Percentiles rank a stretch among this genome's conserved stretches.
phyloP scores from a whole-genome alignment of 2,888 invertebrate species.

The Noctua pronuba region DNA sequence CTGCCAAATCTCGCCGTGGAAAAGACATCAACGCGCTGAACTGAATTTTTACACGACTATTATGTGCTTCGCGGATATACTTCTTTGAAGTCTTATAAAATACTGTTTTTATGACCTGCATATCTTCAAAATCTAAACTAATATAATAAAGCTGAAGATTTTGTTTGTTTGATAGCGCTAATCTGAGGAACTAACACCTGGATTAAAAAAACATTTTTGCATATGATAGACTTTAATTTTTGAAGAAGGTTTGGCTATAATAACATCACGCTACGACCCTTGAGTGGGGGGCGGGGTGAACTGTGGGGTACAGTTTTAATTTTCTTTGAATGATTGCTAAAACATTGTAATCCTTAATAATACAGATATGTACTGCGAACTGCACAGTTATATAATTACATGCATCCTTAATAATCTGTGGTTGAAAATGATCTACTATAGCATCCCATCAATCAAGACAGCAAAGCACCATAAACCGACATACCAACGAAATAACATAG shows the following conservation, averaged over 20 bases:
- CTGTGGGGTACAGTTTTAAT: not conserved
- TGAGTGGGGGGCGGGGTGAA: not conserved
- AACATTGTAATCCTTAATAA: not conserved
- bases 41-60: not conserved
- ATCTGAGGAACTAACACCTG: not conserved
- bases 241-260: not conserved
- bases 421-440: not conserved
- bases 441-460: not conserved
- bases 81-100: slow-evolving; percentile 15
- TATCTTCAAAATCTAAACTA: not conserved
- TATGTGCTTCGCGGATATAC: not conserved
- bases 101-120: not conserved
- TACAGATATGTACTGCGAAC: not conserved
- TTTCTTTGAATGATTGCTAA: not conserved
- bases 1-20: slow-evolving; percentile 20
- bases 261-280: not conserved
- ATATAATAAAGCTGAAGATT: not conserved
- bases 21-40: slow-evolving; percentile 60
- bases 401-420: not conserved
- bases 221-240: not conserved
- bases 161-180: not conserved
- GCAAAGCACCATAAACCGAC: slow-evolving; percentile 43
- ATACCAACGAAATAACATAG: slow-evolving; percentile 47
- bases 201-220: not conserved
- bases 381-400: not conserved